Evolutionary conservation across 2,888 invertebrate species (phyloP).

Genomic region (Pachymerium ferrugineum): DNA sequence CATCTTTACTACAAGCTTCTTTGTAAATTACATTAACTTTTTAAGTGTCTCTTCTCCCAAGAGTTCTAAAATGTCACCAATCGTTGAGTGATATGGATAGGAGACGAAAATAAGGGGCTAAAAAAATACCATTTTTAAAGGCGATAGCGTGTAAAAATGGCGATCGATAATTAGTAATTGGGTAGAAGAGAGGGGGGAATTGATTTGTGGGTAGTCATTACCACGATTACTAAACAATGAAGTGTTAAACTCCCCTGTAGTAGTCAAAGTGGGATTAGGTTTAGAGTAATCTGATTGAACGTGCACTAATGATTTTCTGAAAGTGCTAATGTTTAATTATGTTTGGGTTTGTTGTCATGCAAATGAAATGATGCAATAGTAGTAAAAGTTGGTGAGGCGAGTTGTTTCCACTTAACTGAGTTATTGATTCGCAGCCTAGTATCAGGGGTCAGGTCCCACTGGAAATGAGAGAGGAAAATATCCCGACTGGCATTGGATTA

Average conservation of each 20-base stretch:
- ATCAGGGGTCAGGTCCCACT: constrained; percentile 8
- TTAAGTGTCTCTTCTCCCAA: not conserved
- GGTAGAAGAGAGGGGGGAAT: not conserved
- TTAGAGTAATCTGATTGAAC: not conserved
- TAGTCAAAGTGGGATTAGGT: too few relatives aligned
- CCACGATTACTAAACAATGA: not conserved
- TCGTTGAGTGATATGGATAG: not conserved
- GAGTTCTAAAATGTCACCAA: not conserved
- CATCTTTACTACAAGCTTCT: too few relatives aligned
- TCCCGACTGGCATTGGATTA: not conserved
- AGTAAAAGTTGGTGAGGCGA: constrained; percentile 13
- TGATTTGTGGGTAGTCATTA: not conserved
- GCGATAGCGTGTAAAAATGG: not conserved
- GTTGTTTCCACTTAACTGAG: not conserved
- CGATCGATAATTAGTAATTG: too few relatives aligned
- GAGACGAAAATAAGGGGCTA: not conserved
- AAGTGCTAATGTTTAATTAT: not conserved
- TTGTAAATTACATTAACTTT: too few relatives aligned
- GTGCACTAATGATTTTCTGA: not conserved
- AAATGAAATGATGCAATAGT: constrained; percentile 2
- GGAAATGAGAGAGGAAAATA: constrained; percentile 5
- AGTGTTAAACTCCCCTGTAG: too few relatives aligned
- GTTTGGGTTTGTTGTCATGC: not conserved
- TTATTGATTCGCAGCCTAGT: not conserved
- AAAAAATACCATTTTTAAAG: too few relatives aligned